A percentile compares a stretch with the other conserved stretches of the same genome.
These are phyloP conservation scores for Exocentrus adspersus DNA, from an alignment of 2,888 invertebrate genomes.

Conservation along the genomic window DNA sequence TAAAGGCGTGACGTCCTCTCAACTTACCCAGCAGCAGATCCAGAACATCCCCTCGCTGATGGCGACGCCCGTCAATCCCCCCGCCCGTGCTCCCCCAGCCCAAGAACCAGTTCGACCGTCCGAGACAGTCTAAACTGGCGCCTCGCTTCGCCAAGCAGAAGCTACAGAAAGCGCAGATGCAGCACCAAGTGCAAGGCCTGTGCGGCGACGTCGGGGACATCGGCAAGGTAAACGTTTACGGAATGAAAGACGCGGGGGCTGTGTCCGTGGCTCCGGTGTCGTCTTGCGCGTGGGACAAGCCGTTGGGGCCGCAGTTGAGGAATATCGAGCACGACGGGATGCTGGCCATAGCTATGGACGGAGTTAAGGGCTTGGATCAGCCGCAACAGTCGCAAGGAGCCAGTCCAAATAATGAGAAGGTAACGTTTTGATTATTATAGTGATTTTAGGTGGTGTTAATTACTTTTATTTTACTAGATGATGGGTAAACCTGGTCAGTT, in stretches of 20 bases:
- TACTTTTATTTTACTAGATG: conserved; percentile 39
- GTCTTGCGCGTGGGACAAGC: conserved; percentile 85
- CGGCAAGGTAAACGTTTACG: conserved; percentile 54
- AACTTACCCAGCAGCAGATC: conserved; percentile 59
- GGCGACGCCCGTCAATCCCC: conserved; percentile 65
- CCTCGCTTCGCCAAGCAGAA: conserved; percentile 77
- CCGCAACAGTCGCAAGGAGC: conserved; percentile 64
- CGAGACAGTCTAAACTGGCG: conserved; percentile 68
- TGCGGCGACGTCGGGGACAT: conserved; percentile 67
- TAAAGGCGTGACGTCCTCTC: conserved; percentile 35
- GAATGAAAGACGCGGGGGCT: conserved; percentile 53
- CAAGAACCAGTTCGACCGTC: conserved; percentile 56
- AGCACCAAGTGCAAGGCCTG: conserved; percentile 57
- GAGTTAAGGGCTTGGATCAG: conserved; percentile 59
- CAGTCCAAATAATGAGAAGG: conserved; percentile 60
- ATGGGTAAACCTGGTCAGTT: conserved; percentile 53
- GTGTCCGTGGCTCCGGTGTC: conserved; percentile 49
- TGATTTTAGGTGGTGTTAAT: not conserved
- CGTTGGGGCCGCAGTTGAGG: conserved; percentile 76
- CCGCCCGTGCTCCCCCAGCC: conserved; percentile 60
- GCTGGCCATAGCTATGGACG: conserved; percentile 56
- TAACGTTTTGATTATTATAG: conserved; percentile 34
- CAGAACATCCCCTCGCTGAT: conserved; percentile 66
- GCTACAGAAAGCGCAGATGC: conserved; percentile 65
- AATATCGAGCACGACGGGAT: conserved; percentile 62